These are phyloP conservation scores for Ceyx erithaca DNA, from an alignment of 2,797 vertebrate genomes.

Conservation along the genomic window DNA sequence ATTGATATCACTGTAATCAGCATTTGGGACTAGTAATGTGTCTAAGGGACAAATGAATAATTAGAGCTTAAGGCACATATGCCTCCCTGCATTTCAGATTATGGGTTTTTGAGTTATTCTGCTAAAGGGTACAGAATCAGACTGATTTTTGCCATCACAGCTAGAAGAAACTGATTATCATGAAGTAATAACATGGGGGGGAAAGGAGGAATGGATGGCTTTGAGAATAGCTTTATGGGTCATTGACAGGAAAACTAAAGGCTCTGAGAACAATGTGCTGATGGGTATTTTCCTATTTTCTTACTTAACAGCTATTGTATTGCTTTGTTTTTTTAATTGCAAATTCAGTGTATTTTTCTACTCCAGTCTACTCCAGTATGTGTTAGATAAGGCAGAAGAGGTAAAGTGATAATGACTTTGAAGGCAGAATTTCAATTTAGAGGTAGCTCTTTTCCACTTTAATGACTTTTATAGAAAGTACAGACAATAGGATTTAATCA, in stretches of 20 bases:
- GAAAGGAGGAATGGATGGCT: not conserved
- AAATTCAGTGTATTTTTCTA: not conserved
- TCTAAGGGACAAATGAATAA: not conserved
- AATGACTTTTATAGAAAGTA: conserved; percentile 47
- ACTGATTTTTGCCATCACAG: not conserved
- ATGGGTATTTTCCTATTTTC: conserved; percentile 13
- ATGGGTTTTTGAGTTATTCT: not conserved
- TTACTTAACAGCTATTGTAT: not conserved
- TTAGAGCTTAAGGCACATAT: not conserved
- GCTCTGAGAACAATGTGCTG: not conserved
- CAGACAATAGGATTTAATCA: conserved; percentile 49
- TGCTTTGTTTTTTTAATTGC: conserved; percentile 24
- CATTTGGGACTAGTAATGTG: not conserved
- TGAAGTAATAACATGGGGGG: not conserved
- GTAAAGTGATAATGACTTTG: conserved; percentile 44
- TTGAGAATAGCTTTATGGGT: not conserved
- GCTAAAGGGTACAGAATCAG: not conserved
- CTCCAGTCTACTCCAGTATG: not conserved
- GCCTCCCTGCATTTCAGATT: not conserved
- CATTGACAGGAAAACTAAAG: not conserved
- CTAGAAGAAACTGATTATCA: not conserved
- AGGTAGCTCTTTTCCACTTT: conserved; percentile 43
- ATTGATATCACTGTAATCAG: not conserved
- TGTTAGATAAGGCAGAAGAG: not conserved
- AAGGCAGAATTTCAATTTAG: conserved; percentile 35